Conservation (phyloP, 1,140 invertebrate genomes). For the Schlechtendalia chinensis region DNA sequence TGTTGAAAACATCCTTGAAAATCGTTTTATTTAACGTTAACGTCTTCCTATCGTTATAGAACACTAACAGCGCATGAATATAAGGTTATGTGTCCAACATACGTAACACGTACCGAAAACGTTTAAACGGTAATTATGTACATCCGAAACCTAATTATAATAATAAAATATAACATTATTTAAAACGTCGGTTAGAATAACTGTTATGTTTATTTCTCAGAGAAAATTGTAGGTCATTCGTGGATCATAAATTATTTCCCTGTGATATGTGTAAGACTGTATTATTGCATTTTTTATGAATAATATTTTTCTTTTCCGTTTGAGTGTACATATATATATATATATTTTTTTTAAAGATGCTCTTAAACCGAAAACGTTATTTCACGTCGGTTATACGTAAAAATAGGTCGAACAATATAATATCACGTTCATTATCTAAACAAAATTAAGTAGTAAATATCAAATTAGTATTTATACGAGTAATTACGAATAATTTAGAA, state of each 20-base stretch:
- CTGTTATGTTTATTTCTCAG: not conserved
- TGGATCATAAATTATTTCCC: not conserved
- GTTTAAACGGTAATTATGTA: not conserved
- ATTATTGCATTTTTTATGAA: not conserved
- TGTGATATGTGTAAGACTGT: not conserved
- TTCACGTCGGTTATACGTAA: not conserved
- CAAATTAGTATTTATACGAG: not conserved
- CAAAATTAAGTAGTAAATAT: not conserved
- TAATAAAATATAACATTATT: not conserved
- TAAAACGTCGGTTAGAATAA: not conserved
- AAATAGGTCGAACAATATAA: not conserved
- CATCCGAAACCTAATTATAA: not conserved
- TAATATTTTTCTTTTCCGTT: not conserved
- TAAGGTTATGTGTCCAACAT: too few relatives aligned
- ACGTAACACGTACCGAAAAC: too few relatives aligned
- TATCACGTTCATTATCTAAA: not conserved
- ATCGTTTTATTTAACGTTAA: constrained; percentile 1
- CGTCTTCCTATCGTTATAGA: too few relatives aligned
- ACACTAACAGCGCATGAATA: too few relatives aligned
- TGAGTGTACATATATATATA: too few relatives aligned
- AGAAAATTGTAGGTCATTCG: not conserved
- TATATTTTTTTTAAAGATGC: not conserved
- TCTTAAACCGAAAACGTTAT: not conserved
- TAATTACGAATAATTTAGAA: too few relatives aligned
- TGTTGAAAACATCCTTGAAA: not conserved